Evolutionary conservation across 2,797 vertebrate genomes (phyloP), one percentile per base, ranked within the genome.

Genomic region (Champsocephalus gunnari): DNA sequence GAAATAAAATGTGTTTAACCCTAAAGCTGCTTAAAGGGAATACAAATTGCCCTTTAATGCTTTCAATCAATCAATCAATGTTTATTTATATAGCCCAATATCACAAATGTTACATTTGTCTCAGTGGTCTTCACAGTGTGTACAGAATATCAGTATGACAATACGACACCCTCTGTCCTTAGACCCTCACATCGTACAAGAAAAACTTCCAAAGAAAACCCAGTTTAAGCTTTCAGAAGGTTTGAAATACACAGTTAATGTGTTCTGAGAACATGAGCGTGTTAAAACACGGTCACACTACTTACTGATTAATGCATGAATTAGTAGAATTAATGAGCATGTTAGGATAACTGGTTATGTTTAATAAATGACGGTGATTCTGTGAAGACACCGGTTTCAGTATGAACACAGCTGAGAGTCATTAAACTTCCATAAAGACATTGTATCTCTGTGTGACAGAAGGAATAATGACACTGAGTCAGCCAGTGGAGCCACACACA

Each of bases 341-440:
- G 43, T 70, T 50, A 47, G 32, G 13, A 47, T 5, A 66, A 50
- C 16, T 32, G 54, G 19, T 62, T 41, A 57, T 44, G 63, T 49
- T 69, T 59, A 62, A 78, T 63, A 77, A 51, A 74, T 58, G 68
- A 54, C 0, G 28, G 49, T 4, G 70, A 34, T 24, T 13, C 1
- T 58, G 51, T 47, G 70, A 61, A 17, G 56, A 75, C 72, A 66
- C 56, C 65, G 58, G 68, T 61, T 62, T 38, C 43, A 38, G 58
- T 61, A 49, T 54, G 53, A 49, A 75, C 51, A 58, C 77, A 73
- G 62, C 55, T 24, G 79, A 71, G 60, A 81, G 66, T 44, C 75
- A 79, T 83, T 81, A 74, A 53, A 76, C 51, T 24, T 79, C 28
- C 49, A 67, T 75, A 47, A 83, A 79, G 69, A 76, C 6, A 17